These are phyloP conservation scores for Anoplius nigerrimus DNA, from an alignment of 2,888 invertebrate species.

Conservation along the genomic window DNA sequence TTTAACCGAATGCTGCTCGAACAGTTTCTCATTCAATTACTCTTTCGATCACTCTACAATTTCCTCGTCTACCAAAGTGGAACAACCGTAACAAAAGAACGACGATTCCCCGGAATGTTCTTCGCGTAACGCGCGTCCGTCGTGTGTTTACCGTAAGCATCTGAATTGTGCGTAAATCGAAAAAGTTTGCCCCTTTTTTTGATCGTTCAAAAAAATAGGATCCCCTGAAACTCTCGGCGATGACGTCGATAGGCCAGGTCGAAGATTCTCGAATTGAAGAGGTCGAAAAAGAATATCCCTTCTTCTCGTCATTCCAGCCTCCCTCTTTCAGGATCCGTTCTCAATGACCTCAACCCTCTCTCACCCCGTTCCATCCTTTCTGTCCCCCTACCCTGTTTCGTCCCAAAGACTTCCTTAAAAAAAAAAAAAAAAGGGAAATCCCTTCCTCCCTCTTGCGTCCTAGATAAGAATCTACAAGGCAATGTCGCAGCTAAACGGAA, in stretches of 20 bases:
- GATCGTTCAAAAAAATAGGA: conserved; percentile 11
- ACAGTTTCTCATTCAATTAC: too few relatives aligned
- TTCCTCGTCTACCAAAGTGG: too few relatives aligned
- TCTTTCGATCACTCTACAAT: too few relatives aligned
- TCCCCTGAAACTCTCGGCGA: conserved; percentile 2
- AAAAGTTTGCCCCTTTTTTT: conserved; percentile 37
- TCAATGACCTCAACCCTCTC: not conserved
- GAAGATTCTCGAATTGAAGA: not conserved
- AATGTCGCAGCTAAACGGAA: conserved; percentile 48
- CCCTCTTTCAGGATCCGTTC: too few relatives aligned
- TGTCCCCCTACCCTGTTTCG: conserved; percentile 66
- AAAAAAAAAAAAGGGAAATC: conserved; percentile 45
- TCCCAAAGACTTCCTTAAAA: conserved; percentile 59
- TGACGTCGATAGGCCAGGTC: not conserved
- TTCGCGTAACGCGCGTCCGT: conserved; percentile 31
- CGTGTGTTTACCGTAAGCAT: conserved; percentile 60
- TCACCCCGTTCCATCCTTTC: not conserved
- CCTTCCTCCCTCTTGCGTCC: conserved; percentile 38
- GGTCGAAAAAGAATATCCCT: not conserved
- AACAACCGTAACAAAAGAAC: too few relatives aligned
- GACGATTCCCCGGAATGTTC: conserved; percentile 25
- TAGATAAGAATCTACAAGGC: conserved; percentile 56
- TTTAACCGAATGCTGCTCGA: too few relatives aligned
- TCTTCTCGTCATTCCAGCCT: too few relatives aligned
- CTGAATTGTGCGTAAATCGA: conserved; percentile 60